A percentile compares a stretch with the other conserved stretches of the same genome.
Conservation (phyloP, 1,140 invertebrate genomes). For the Sarcophaga peregrina region DNA sequence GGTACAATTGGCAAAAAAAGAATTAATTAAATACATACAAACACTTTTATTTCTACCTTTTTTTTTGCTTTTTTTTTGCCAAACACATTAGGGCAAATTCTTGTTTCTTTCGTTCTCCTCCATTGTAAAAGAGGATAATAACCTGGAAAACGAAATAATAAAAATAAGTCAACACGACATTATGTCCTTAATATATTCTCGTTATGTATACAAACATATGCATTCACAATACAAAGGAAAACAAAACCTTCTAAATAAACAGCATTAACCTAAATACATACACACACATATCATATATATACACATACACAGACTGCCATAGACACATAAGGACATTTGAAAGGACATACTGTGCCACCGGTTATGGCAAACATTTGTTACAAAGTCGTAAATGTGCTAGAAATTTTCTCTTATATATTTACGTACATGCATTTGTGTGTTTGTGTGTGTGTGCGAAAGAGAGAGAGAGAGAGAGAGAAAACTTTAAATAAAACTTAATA, state of each 20-base stretch:
- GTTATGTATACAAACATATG: too few species aligned
- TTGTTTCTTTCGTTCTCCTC: background rate
- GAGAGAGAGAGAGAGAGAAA: too few species aligned
- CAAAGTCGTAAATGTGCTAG: too few species aligned
- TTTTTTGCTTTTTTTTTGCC: too few species aligned
- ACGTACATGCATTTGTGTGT: background rate
- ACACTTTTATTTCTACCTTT: background rate
- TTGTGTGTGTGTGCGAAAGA: background rate
- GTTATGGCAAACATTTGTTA: too few species aligned
- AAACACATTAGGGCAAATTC: background rate
- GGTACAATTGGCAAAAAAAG: background rate
- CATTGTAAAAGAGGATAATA: constrained; percentile 18
- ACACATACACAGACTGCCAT: too few species aligned
- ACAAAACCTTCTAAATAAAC: background rate
- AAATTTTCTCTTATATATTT: too few species aligned
- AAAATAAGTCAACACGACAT: background rate
- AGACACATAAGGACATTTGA: too few species aligned
- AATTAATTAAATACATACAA: background rate
- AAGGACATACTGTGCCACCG: too few species aligned
- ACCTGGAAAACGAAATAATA: background rate
- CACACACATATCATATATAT: background rate
- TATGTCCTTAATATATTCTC: background rate
- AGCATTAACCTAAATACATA: background rate
- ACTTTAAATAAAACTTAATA: constrained; percentile 13
- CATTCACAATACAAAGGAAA: too few species aligned